Conservation (phyloP, 2,888 invertebrate species). For the Augochlorella aurata region DNA sequence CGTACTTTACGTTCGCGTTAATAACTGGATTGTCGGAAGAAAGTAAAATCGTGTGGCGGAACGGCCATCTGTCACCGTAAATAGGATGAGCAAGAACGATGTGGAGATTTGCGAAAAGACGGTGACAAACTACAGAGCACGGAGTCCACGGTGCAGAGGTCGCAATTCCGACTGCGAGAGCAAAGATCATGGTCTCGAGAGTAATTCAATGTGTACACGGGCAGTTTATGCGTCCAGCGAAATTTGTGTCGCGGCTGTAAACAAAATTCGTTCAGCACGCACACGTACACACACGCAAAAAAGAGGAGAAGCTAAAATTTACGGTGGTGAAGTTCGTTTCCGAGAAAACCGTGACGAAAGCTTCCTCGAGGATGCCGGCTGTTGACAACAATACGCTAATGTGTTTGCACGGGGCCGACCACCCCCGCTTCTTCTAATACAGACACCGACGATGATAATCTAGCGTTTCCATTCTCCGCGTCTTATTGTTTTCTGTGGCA, state of each 20-base stretch:
- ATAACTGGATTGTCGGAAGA: not conserved
- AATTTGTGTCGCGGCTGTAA: not conserved
- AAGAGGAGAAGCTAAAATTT: not conserved
- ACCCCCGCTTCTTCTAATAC: not conserved
- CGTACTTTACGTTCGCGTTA: not conserved
- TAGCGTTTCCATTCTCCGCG: not conserved
- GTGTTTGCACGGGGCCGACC: not conserved
- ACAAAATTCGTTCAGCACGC: not conserved
- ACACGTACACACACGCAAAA: not conserved
- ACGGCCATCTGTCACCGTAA: not conserved
- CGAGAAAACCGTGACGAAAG: not conserved
- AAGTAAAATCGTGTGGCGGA: not conserved
- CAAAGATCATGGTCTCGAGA: not conserved
- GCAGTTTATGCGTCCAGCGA: not conserved
- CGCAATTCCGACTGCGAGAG: not conserved
- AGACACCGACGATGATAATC: not conserved
- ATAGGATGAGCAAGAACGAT: not conserved
- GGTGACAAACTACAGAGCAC: not conserved
- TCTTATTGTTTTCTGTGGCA: not conserved
- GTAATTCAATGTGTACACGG: not conserved
- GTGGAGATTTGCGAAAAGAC: not conserved
- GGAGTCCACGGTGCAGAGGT: not conserved
- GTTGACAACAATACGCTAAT: conserved; percentile 6
- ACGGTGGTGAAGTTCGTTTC: not conserved
- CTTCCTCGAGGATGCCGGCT: not conserved